These are phyloP conservation scores for Hyles lineata DNA, from an alignment of 2,888 invertebrate genomes.

Conservation along the genomic window DNA sequence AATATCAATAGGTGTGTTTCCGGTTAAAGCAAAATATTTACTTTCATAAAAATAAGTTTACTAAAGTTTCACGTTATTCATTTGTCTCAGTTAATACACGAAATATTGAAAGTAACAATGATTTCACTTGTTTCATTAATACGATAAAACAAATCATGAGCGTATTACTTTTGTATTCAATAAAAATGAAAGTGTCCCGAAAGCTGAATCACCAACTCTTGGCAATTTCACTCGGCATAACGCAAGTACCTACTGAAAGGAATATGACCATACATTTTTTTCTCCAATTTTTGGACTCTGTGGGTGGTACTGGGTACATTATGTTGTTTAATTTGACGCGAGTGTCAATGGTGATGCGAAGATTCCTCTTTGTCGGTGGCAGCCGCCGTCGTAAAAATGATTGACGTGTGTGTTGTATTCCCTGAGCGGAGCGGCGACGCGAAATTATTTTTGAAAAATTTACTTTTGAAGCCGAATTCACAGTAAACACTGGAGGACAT, in stretches of 20 bases:
- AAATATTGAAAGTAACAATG: no score
- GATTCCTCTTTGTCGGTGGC: conserved; percentile 29
- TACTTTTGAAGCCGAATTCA: not conserved
- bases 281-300: not conserved
- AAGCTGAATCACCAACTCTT: no score
- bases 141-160: no score
- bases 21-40: no score
- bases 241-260: not conserved
- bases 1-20: no score
- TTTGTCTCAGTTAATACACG: no score
- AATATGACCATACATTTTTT: not conserved
- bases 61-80: no score
- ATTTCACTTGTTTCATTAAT: no score
- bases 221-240: no score
- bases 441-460: not conserved
- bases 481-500: not conserved
- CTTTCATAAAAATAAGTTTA: no score
- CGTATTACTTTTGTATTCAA: no score
- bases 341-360: conserved; percentile 1
- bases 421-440: not conserved
- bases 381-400: conserved; percentile 31
- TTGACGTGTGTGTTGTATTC: conserved; percentile 26
- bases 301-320: conserved; percentile 5
- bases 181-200: no score
- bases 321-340: conserved; percentile 21